A percentile compares a stretch with the other conserved stretches of the same genome.
phyloP scores from a whole-genome alignment of 2,113 vertebrate genomes.

The Scomber scombrus region DNA sequence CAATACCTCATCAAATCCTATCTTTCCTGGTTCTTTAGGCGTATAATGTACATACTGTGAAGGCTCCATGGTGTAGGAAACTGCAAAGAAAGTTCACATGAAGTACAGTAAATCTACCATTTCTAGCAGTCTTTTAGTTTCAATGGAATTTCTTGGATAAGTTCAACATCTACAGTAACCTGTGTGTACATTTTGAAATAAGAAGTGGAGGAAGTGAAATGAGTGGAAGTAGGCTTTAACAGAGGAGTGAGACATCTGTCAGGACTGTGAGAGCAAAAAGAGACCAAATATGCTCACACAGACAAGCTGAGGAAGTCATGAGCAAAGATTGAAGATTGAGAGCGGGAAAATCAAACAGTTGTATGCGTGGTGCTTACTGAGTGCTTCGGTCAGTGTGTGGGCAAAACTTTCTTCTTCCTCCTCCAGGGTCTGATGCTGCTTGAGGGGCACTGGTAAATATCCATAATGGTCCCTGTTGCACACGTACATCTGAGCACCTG shows the following conservation, averaged over 20 bases:
- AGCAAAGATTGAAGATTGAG: not conserved
- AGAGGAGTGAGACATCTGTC: constrained; percentile 65
- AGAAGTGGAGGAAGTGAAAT: not conserved
- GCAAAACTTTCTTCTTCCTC: constrained; percentile 89
- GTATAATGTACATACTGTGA: constrained; percentile 83
- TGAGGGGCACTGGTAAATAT: constrained; percentile 89
- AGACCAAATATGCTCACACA: constrained; percentile 37
- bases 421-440: constrained; percentile 85
- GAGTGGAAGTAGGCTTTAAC: constrained; percentile 50
- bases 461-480: constrained; percentile 91
- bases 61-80: constrained; percentile 84
- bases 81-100: constrained; percentile 78
- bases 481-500: constrained; percentile 88
- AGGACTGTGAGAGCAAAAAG: constrained; percentile 52
- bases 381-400: constrained; percentile 88
- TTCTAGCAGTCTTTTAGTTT: not conserved
- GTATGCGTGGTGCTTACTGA: constrained; percentile 84
- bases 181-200: constrained; percentile 27
- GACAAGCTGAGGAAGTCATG: not conserved
- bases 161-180: constrained; percentile 14
- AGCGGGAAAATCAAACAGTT: not conserved
- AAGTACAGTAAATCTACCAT: constrained; percentile 1
- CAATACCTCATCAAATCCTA: constrained; percentile 90
- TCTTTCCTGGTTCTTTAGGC: constrained; percentile 86
- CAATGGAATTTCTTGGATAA: constrained; percentile 12